Evolutionary conservation across 37 sponge, comb jelly and placozoan genomes (phyloP).

Genomic region (Mnemiopsis leidyi): DNA sequence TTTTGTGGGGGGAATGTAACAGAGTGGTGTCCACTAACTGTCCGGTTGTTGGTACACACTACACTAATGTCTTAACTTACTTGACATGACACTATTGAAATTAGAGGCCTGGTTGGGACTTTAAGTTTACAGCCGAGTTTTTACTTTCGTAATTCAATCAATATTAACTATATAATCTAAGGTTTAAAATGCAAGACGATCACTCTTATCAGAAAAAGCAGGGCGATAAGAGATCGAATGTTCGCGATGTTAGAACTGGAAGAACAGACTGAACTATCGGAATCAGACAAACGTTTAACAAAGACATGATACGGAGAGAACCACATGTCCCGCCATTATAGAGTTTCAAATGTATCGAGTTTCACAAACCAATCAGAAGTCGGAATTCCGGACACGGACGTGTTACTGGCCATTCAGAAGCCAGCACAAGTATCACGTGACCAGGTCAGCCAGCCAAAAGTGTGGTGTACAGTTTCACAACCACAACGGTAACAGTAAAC

Average conservation of each 20-base stretch:
- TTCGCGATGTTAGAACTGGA: neutral
- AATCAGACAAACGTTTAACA: neutral
- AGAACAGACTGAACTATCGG: too few relatives aligned
- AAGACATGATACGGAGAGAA: neutral
- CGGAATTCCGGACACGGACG: neutral
- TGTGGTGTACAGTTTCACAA: neutral
- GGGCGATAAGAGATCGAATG: neutral
- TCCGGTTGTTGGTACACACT: too few relatives aligned
- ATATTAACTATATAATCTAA: too few relatives aligned
- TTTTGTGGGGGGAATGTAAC: neutral
- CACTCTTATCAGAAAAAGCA: neutral
- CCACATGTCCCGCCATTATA: neutral
- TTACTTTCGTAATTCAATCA: too few relatives aligned
- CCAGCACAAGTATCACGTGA: too few relatives aligned
- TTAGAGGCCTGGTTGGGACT: too few relatives aligned
- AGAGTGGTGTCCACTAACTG: too few relatives aligned
- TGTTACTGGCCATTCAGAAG: neutral
- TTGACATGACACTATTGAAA: too few relatives aligned
- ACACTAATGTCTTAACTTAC: too few relatives aligned
- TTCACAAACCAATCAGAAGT: neutral
- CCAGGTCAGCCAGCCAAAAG: too few relatives aligned
- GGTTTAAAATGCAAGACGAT: neutral
- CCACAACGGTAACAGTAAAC: neutral
- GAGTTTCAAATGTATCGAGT: neutral
- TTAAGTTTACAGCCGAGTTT: too few relatives aligned